Evolutionary conservation across 2,888 invertebrate species (phyloP).

Genomic region (Argyresthia albistria): DNA sequence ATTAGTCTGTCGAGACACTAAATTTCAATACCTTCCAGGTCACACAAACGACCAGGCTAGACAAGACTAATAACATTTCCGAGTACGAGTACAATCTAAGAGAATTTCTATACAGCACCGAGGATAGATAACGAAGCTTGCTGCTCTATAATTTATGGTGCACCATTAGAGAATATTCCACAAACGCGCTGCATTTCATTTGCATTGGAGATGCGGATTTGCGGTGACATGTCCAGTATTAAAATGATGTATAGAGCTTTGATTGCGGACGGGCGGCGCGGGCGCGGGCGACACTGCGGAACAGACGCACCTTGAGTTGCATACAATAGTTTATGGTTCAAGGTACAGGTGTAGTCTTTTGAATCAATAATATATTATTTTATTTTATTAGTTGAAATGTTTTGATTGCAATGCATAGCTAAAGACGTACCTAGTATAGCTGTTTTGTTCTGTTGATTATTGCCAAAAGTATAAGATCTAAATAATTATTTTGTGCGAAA

Average conservation of each 20-base stretch:
- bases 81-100: slow-evolving; percentile 32
- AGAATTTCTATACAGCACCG: slow-evolving; percentile 57
- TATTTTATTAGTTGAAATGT: too few species aligned
- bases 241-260: slow-evolving; percentile 63
- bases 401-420: too few species aligned
- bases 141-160: slow-evolving; percentile 58
- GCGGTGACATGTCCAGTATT: slow-evolving; percentile 64
- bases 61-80: too few species aligned
- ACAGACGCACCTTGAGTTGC: too few species aligned
- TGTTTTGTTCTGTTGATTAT: too few species aligned
- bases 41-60: too few species aligned
- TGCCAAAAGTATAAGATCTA: too few species aligned
- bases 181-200: slow-evolving; percentile 53
- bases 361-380: too few species aligned
- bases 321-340: too few species aligned
- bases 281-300: slow-evolving; percentile 3
- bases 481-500: too few species aligned
- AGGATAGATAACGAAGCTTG: slow-evolving; percentile 54
- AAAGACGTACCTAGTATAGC: too few species aligned
- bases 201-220: slow-evolving; percentile 65
- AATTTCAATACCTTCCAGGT: not conserved
- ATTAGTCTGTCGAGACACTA: not conserved
- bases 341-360: too few species aligned
- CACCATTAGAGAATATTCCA: slow-evolving; percentile 51
- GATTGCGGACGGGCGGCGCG: slow-evolving; percentile 34